These are phyloP conservation scores for Teleopsis dalmanni DNA, from an alignment of 1,140 invertebrate genomes.

Conservation along the genomic window DNA sequence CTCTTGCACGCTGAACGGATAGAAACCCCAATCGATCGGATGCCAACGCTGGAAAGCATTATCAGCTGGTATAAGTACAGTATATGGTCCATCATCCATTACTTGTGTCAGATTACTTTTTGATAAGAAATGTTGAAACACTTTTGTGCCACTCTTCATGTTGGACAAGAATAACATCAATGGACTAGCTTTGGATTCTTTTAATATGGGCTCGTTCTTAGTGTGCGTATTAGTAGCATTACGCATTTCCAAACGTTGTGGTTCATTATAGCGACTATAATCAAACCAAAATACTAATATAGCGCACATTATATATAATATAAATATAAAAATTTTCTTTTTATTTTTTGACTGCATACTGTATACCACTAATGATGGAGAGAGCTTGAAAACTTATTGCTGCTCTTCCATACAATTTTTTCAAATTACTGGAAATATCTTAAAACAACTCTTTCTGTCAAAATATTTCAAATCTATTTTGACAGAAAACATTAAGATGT, in stretches of 20 bases:
- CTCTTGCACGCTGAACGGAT: slow-evolving; percentile 58
- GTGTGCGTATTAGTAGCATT: slow-evolving; percentile 36
- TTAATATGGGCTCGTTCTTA: slow-evolving; percentile 41
- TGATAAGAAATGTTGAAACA: slow-evolving; percentile 56
- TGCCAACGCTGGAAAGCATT: slow-evolving; percentile 59
- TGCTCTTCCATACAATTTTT: too few species aligned
- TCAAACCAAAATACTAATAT: not conserved
- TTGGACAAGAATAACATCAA: slow-evolving; percentile 53
- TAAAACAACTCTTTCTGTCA: too few species aligned
- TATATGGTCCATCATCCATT: slow-evolving; percentile 54
- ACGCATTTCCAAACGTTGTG: slow-evolving; percentile 40
- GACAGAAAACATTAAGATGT: too few species aligned
- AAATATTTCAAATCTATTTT: too few species aligned
- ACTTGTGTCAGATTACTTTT: slow-evolving; percentile 53
- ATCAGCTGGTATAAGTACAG: slow-evolving; percentile 56
- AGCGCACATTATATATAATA: too few species aligned
- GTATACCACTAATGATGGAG: too few species aligned
- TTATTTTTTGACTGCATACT: too few species aligned
- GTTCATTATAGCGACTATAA: slow-evolving; percentile 39
- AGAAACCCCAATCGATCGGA: slow-evolving; percentile 63
- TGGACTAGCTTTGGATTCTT: slow-evolving; percentile 50
- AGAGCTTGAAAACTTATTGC: too few species aligned
- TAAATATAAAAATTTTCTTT: too few species aligned
- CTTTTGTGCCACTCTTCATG: slow-evolving; percentile 54
- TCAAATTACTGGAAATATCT: too few species aligned